A percentile compares a stretch with the other conserved stretches of the same genome.
phyloP scores from a whole-genome alignment of 2,888 invertebrate species.

The Anarsia innoxiella region DNA sequence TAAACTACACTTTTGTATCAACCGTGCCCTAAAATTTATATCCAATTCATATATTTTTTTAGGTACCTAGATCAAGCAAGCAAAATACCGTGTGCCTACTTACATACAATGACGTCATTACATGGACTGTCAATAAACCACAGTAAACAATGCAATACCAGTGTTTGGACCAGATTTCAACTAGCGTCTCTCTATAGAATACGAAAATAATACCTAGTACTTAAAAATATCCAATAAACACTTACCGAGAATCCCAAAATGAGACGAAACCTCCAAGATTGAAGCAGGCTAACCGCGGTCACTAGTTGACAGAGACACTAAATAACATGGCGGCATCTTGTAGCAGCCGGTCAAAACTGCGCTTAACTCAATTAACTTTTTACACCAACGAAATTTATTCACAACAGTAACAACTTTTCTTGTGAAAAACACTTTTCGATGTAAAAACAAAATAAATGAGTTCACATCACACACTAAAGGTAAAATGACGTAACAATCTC shows the following conservation, averaged over 20 bases:
- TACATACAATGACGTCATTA: slow-evolving; percentile 64
- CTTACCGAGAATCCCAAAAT: slow-evolving; percentile 36
- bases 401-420: slow-evolving; percentile 35
- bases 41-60: too few species aligned
- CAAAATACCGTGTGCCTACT: too few species aligned
- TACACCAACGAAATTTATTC: slow-evolving; percentile 38
- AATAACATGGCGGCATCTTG: slow-evolving; percentile 74
- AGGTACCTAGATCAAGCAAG: too few species aligned
- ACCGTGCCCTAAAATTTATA: too few species aligned
- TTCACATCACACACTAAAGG: slow-evolving; percentile 63
- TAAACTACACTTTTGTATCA: too few species aligned
- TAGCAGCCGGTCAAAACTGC: slow-evolving; percentile 65
- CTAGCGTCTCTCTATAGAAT: too few species aligned
- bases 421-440: slow-evolving; percentile 44
- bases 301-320: slow-evolving; percentile 69
- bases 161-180: slow-evolving; percentile 2
- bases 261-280: slow-evolving; percentile 34
- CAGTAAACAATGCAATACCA: slow-evolving; percentile 53
- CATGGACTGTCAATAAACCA: slow-evolving; percentile 68
- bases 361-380: slow-evolving; percentile 40
- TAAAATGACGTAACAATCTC: slow-evolving; percentile 75
- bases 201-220: too few species aligned
- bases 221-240: too few species aligned
- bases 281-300: slow-evolving; percentile 50
- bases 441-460: slow-evolving; percentile 46